phyloP scores from a whole-genome alignment of 2,888 invertebrate species.

The Melanostoma scalare region DNA sequence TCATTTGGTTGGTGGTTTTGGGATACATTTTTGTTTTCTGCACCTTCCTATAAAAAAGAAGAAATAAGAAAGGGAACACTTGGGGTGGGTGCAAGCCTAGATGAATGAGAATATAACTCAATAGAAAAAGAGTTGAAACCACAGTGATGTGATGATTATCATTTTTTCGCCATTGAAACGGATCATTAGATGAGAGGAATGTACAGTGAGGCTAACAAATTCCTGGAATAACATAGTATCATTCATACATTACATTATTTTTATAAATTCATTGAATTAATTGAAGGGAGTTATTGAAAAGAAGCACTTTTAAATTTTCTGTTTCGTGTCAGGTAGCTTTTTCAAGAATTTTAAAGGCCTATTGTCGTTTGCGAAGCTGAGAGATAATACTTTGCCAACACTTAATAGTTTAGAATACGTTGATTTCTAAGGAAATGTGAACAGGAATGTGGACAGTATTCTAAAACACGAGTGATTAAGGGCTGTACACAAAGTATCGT shows the following conservation, averaged over 20 bases:
- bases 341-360: too few species aligned
- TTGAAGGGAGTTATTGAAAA: too few species aligned
- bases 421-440: too few species aligned
- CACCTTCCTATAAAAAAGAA: slow-evolving; percentile 16
- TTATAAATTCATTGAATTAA: too few species aligned
- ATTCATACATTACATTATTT: neutral
- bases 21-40: slow-evolving; percentile 24
- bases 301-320: too few species aligned
- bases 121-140: slow-evolving; percentile 51
- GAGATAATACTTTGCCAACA: too few species aligned
- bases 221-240: neutral
- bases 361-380: too few species aligned
- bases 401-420: too few species aligned
- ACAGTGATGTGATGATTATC: slow-evolving; percentile 48
- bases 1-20: slow-evolving; percentile 58
- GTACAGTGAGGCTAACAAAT: slow-evolving; percentile 44
- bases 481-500: too few species aligned
- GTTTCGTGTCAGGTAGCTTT: too few species aligned
- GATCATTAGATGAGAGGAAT: slow-evolving; percentile 50
- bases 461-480: too few species aligned
- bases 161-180: slow-evolving; percentile 54
- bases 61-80: neutral
- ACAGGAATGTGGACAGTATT: too few species aligned
- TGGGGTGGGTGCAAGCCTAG: slow-evolving; percentile 23
- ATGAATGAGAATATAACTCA: slow-evolving; percentile 50